These are phyloP conservation scores for Sinotaia quadrata DNA, from an alignment of 2,888 invertebrate species.

Conservation along the genomic window DNA sequence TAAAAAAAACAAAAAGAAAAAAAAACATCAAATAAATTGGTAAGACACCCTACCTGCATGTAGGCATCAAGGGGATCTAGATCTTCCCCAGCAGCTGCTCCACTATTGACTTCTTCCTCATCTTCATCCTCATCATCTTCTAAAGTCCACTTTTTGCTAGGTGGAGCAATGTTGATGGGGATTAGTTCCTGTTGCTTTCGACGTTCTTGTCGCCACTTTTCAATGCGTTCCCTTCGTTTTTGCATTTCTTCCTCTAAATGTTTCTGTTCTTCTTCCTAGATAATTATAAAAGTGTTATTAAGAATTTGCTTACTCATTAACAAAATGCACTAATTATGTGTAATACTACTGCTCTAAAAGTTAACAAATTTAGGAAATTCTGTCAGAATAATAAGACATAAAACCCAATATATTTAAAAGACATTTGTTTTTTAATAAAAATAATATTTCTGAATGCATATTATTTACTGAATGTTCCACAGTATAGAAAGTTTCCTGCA, in stretches of 20 bases:
- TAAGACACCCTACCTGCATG: conserved; percentile 81
- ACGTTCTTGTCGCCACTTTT: conserved; percentile 94
- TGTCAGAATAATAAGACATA: too few species aligned
- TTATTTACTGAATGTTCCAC: too few species aligned
- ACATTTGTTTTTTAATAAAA: too few species aligned
- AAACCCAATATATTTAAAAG: too few species aligned
- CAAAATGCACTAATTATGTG: too few species aligned
- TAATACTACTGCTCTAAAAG: neutral
- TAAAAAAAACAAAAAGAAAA: neutral
- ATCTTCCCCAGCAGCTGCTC: conserved; percentile 60
- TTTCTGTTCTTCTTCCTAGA: conserved; percentile 70
- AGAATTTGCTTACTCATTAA: too few species aligned
- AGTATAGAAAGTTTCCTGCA: too few species aligned
- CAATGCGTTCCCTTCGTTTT: conserved; percentile 93
- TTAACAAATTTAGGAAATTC: too few species aligned
- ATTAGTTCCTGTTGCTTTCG: conserved; percentile 89
- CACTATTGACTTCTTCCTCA: conserved; percentile 75
- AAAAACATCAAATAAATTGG: neutral
- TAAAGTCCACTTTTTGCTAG: conserved; percentile 89
- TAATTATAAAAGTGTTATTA: neutral
- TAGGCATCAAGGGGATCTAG: conserved; percentile 95
- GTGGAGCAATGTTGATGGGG: conserved; percentile 60
- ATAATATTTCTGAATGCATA: too few species aligned
- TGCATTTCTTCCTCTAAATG: conserved; percentile 93
- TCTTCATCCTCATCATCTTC: conserved; percentile 95